Conservation (phyloP, 2,888 invertebrate species). For the Apoderus coryli region DNA sequence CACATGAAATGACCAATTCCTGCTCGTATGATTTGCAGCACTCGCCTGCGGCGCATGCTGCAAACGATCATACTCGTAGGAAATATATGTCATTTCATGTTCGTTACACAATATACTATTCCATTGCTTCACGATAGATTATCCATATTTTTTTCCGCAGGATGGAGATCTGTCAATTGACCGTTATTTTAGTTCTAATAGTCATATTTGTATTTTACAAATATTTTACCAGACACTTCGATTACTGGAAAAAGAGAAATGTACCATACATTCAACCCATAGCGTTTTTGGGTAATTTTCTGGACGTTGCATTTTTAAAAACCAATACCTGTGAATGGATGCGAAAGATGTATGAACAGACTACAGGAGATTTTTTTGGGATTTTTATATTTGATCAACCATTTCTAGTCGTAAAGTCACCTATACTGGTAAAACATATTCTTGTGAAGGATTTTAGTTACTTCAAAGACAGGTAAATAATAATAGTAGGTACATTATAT, state of each 20-base stretch:
- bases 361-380: slow-evolving; percentile 29
- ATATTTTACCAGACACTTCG: slow-evolving; percentile 27
- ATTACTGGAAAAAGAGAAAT: slow-evolving; percentile 32
- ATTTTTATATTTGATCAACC: slow-evolving; percentile 36
- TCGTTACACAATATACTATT: too few species aligned
- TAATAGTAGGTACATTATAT: too few species aligned
- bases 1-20: too few species aligned
- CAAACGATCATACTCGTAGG: too few species aligned
- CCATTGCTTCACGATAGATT: too few species aligned
- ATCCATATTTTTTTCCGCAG: neutral
- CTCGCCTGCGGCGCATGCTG: too few species aligned
- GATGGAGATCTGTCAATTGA: neutral
- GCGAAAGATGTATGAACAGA: slow-evolving; percentile 13
- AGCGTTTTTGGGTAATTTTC: slow-evolving; percentile 32
- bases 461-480: slow-evolving; percentile 27
- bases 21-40: too few species aligned
- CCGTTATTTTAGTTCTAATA: slow-evolving; percentile 1
- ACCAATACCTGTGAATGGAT: slow-evolving; percentile 13
- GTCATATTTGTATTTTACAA: slow-evolving; percentile 19
- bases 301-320: slow-evolving; percentile 25
- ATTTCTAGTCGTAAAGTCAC: slow-evolving; percentile 32
- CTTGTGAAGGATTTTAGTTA: slow-evolving; percentile 35
- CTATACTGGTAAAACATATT: slow-evolving; percentile 33
- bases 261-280: slow-evolving; percentile 29
- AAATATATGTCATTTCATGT: too few species aligned